Base-by-base conservation (phyloP, 2,888 invertebrate genomes). In the Eulithis testata region DNA sequence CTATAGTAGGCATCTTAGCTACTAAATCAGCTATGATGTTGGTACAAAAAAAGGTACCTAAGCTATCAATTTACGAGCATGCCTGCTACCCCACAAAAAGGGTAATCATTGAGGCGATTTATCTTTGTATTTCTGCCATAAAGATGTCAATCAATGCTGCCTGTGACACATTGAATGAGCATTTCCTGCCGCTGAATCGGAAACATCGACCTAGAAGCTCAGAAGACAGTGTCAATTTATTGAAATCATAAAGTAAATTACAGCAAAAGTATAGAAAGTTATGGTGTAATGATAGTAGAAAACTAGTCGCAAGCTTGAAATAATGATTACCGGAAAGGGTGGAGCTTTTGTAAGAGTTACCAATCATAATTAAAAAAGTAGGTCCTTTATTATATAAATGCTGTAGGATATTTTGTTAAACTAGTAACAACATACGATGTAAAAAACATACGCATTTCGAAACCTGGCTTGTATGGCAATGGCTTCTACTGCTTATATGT, bases 101-200 rank as follows among this genome's bases (percentile, higher is more conserved):
- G 47, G 47, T 57, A 50, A 56, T 56, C 31, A 56, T 56, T 21
- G 45, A 56, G 45, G 45, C 50, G 50, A 50, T 59, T 51, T 52
- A 60, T 44, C 45, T 60, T 53, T 60, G 60, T 47, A 59, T 21
- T 37, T 60, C 53, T 53, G 60, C 53, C 53, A 60, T 60, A 52
- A 60, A 60, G 44, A 53, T 60, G 53, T 53, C 60, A 53, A 53
- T 60, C 53, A 52, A 11, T 31, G 12, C 36, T 53, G 53, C 37
- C 45, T 37, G 53, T 47, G 60, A 47, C 60, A 53, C 14, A 47
- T 52, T 21, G 53, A 47, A 53, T 45, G 60, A 53, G 45, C 45
- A 53, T 60, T 60, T 60, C 53, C 53, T 60, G 4, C 37, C 53
- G 53, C 37, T 60, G 60, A 60, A 44, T 60, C 31, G 45, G 60